Conservation (phyloP, 2,113 vertebrate species). For the Phoxinus phoxinus region DNA sequence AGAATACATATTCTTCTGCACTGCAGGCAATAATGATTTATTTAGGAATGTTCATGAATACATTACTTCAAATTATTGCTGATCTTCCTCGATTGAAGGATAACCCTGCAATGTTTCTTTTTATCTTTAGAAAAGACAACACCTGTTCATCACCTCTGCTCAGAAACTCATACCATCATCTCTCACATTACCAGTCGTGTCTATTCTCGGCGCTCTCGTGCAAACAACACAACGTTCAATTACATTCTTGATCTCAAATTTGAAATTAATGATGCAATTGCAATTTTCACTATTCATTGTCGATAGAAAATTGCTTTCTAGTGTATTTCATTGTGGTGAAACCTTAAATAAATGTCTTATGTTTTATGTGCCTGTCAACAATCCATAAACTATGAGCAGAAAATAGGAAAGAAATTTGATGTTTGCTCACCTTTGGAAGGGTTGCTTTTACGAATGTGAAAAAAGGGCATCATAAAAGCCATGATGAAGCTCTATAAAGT, state of each 20-base stretch:
- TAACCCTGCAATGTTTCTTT: neutral
- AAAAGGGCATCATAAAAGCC: neutral
- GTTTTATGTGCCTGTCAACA: neutral
- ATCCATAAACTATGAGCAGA: neutral
- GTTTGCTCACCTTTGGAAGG: constrained; percentile 31
- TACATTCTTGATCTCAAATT: neutral
- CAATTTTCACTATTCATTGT: neutral
- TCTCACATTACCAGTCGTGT: constrained; percentile 67
- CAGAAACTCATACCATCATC: constrained; percentile 54
- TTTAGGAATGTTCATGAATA: neutral
- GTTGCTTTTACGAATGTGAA: neutral
- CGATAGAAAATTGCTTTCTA: neutral
- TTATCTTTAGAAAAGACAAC: constrained; percentile 58
- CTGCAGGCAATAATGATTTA: neutral
- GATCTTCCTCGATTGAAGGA: neutral
- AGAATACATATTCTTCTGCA: neutral
- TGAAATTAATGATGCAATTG: too few species aligned
- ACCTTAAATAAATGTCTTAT: neutral
- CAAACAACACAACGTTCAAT: neutral
- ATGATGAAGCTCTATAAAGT: constrained; percentile 14
- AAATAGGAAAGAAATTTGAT: neutral
- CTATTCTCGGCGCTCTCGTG: constrained; percentile 30
- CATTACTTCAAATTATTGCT: neutral
- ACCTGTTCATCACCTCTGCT: constrained; percentile 58
- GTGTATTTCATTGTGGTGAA: neutral